These are phyloP conservation scores for Macropodus opercularis DNA, from an alignment of 2,797 vertebrate species.

Conservation along the genomic window DNA sequence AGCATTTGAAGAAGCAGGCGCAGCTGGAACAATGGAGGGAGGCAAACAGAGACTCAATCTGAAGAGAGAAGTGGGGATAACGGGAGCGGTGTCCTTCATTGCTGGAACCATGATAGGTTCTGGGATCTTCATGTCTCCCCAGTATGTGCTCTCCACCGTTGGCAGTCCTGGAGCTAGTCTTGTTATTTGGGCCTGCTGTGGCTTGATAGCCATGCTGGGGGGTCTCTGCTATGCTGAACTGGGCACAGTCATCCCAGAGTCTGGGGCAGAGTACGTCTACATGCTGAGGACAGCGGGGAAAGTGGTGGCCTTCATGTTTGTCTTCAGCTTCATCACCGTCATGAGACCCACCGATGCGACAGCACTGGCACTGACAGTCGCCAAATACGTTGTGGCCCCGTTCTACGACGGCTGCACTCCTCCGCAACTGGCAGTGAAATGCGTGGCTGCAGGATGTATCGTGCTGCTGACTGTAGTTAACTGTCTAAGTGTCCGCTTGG, in stretches of 20 bases:
- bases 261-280: constrained; percentile 88
- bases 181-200: constrained; percentile 83
- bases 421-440: constrained; percentile 72
- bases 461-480: constrained; percentile 81
- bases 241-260: constrained; percentile 86
- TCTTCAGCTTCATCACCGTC: constrained; percentile 76
- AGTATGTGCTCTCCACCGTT: constrained; percentile 79
- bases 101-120: constrained; percentile 87
- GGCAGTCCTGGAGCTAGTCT: constrained; percentile 87
- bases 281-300: constrained; percentile 83
- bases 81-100: constrained; percentile 84
- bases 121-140: constrained; percentile 88
- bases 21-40: constrained; percentile 19
- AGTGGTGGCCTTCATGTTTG: constrained; percentile 83
- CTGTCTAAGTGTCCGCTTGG: constrained; percentile 80
- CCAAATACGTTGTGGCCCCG: constrained; percentile 77
- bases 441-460: constrained; percentile 77
- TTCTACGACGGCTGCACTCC: constrained; percentile 82
- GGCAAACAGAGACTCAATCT: constrained; percentile 67
- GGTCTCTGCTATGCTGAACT: constrained; percentile 88
- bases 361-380: constrained; percentile 82
- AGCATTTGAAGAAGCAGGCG: neutral
- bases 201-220: constrained; percentile 79
- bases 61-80: constrained; percentile 82
- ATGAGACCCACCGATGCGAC: constrained; percentile 82